A percentile compares a stretch with the other conserved stretches of the same genome.
These are phyloP conservation scores for Cinclus cinclus DNA, from an alignment of 2,113 vertebrate species.

Conservation along the genomic window DNA sequence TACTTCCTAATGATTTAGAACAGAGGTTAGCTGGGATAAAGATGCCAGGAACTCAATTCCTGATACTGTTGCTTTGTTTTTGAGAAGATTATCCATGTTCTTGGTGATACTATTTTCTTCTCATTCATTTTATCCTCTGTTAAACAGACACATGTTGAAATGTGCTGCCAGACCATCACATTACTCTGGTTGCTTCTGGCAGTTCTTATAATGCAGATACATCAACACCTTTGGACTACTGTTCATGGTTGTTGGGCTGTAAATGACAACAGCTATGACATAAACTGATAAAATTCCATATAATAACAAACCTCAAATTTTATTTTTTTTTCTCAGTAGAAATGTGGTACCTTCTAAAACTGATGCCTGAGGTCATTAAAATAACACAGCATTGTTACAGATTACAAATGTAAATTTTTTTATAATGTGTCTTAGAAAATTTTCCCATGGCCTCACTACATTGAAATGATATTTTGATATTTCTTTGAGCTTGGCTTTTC, in stretches of 20 bases:
- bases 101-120: neutral
- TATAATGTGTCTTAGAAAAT: rapidly evolving
- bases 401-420: neutral
- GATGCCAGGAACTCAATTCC: neutral
- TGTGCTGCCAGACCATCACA: neutral
- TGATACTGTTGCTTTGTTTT: neutral
- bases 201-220: neutral
- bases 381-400: neutral
- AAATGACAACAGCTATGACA: neutral
- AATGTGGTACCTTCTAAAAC: neutral
- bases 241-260: neutral
- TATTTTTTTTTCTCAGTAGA: neutral
- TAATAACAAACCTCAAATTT: neutral
- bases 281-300: neutral
- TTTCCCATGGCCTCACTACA: neutral
- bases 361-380: neutral
- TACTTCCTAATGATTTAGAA: neutral
- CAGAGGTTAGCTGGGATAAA: neutral
- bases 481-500: neutral
- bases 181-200: neutral
- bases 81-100: neutral
- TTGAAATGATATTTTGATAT: neutral
- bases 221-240: neutral
- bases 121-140: neutral
- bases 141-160: neutral